A percentile compares a stretch with the other conserved stretches of the same genome.
Conservation (phyloP, 2,113 vertebrate species). For the Castor canadensis region DNA sequence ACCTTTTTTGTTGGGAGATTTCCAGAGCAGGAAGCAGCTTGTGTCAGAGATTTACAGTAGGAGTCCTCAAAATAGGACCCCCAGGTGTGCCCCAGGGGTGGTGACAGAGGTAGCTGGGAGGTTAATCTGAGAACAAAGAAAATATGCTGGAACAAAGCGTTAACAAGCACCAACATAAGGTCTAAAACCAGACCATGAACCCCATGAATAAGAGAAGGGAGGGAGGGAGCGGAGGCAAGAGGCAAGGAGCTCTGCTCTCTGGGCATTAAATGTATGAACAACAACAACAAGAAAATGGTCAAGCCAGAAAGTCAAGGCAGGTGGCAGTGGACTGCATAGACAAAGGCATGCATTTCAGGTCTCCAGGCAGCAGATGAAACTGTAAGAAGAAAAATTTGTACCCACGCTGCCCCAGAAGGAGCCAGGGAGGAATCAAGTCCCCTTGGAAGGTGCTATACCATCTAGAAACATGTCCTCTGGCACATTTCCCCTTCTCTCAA, state of each 20-base stretch:
- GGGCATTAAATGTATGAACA: slow-evolving; percentile 5
- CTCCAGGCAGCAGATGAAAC: background rate
- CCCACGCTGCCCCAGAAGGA: too few relatives aligned
- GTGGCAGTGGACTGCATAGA: rapidly evolving
- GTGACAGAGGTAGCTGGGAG: slow-evolving; percentile 43
- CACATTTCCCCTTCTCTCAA: background rate
- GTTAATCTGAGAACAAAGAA: slow-evolving; percentile 67
- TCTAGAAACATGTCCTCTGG: background rate
- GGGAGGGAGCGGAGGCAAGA: background rate
- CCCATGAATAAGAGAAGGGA: background rate
- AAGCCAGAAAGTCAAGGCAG: background rate
- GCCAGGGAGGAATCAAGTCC: too few relatives aligned
- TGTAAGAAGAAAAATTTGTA: background rate
- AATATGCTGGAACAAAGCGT: slow-evolving; percentile 10
- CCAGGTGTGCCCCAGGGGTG: slow-evolving; percentile 49
- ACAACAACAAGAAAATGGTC: slow-evolving; percentile 19
- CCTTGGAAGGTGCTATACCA: background rate
- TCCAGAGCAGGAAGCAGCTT: slow-evolving; percentile 61
- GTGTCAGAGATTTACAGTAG: slow-evolving; percentile 64
- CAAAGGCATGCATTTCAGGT: rapidly evolving
- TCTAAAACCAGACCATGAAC: background rate
- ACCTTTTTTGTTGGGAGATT: slow-evolving; percentile 44
- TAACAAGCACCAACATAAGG: slow-evolving; percentile 42
- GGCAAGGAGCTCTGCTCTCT: slow-evolving; percentile 51
- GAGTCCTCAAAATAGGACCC: slow-evolving; percentile 69